Evolutionary conservation across 92 coral and sea anemone genomes (phyloP).

Genomic region (Nematostella vectensis): DNA sequence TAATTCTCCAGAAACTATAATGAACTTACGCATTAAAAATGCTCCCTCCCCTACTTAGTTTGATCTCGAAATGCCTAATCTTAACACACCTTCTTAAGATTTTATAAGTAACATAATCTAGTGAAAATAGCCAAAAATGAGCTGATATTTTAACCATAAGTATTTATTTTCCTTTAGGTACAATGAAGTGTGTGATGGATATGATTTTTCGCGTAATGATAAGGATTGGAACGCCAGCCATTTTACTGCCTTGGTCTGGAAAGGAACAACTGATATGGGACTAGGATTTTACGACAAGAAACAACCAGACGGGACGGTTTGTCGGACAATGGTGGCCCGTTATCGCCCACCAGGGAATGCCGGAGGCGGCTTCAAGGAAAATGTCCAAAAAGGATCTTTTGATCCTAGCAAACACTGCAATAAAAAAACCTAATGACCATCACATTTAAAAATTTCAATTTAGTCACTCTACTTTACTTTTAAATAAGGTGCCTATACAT

Average conservation of each 20-base stretch:
- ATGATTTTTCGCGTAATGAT: conserved; percentile 41
- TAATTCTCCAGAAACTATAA: no score
- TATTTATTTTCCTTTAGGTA: conserved; percentile 46
- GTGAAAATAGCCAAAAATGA: no score
- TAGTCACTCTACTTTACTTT: no score
- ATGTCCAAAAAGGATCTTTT: conserved; percentile 68
- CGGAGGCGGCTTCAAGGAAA: conserved; percentile 37
- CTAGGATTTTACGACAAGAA: conserved; percentile 55
- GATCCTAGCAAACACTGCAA: conserved; percentile 31
- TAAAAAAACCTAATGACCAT: no score
- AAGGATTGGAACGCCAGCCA: conserved; percentile 62
- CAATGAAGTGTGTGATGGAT: conserved; percentile 73
- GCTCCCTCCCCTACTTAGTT: no score
- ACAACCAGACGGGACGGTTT: conserved; percentile 47
- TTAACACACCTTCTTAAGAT: no score
- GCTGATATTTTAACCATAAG: no score
- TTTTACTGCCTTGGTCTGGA: conserved; percentile 86
- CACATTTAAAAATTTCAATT: neutral
- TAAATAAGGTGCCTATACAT: no score
- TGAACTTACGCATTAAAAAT: no score
- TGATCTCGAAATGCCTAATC: no score
- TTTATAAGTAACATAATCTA: no score
- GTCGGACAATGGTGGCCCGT: conserved; percentile 69
- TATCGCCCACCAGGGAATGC: conserved; percentile 72
- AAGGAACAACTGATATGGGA: conserved; percentile 58